Base-by-base conservation (phyloP, 2,888 invertebrate species). In the Chironomus riparius region DNA sequence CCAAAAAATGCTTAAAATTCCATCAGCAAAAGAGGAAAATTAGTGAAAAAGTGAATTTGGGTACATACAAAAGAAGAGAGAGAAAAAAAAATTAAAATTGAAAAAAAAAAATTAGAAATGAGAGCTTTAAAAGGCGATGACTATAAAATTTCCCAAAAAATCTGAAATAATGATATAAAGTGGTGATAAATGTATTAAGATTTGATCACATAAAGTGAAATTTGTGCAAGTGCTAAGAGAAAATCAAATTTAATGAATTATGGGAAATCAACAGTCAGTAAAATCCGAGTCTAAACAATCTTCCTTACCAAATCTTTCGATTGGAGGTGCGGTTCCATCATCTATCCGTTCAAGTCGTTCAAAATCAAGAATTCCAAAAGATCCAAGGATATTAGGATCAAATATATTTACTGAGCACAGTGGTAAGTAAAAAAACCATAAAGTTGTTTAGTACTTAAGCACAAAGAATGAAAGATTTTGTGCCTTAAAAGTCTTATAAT, bases 391-490 rank as follows among this genome's bases (percentile, higher is more conserved):
- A 81, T 90, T 92, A 81, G 92, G 93, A 82, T 91, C 94, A 86
- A 74, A 74, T 38, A 94, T 95, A 84, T 96, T 95, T 86, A 95
- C 95, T 61, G 95, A 95, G 87, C 95, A 95, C 85, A 95, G 92
- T 86, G 95, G 95, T 95, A 86, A 90, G 92, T 87, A 70, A 47
- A 78, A 61, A 72, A 38, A 38, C 4, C 10, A 2, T 4, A 38
- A 10, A 10, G 1, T 38, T 38, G 38, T 38, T 1, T 38, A 38
- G 10, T 38, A 2, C 10, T 38, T 38, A n/a, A 56, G 18, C 6
- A 56, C n/a, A 56, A 56, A 18, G 56, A 56, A 56, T 56, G 15
- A 7, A 56, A 56, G 18, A 56, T 18, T 15, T 15, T 18, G 18
- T 56, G 15, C 56, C 50, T 56, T 56, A 4, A 2, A 18, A 15